These are phyloP conservation scores for Calameuta pallipes DNA, from an alignment of 2,888 invertebrate species.

Conservation along the genomic window DNA sequence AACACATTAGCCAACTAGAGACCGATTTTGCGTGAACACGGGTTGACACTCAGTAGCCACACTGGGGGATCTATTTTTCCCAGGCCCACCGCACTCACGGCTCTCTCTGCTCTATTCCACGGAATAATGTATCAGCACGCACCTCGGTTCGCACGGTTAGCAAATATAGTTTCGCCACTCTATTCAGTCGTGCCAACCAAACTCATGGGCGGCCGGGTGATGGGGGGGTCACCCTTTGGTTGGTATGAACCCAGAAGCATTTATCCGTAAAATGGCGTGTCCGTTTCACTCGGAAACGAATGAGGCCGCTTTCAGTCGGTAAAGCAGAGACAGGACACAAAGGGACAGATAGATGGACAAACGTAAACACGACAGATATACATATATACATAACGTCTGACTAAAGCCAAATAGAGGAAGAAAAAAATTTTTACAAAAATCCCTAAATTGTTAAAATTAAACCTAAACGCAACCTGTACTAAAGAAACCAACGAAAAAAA, in stretches of 20 bases:
- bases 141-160: slow-evolving; percentile 25
- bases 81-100: slow-evolving; percentile 6
- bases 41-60: slow-evolving; percentile 47
- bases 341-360: neutral
- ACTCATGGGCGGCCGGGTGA: neutral
- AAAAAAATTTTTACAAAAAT: neutral
- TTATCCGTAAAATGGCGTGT: neutral
- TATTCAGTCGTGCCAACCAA: neutral
- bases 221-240: neutral
- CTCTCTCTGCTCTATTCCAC: slow-evolving; percentile 21
- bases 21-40: slow-evolving; percentile 41
- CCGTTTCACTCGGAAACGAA: neutral
- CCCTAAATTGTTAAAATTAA: neutral
- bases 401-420: neutral
- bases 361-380: neutral
- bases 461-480: neutral
- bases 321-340: neutral
- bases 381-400: neutral
- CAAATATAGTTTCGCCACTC: neutral
- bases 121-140: slow-evolving; percentile 39
- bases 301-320: neutral
- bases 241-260: neutral
- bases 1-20: slow-evolving; percentile 34
- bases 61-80: slow-evolving; percentile 31
- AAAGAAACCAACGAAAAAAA: neutral